Percentiles rank a stretch among this genome's conserved stretches.
Evolutionary conservation across 2,797 vertebrate genomes (phyloP).

Genomic region (Lepus townsendii): DNA sequence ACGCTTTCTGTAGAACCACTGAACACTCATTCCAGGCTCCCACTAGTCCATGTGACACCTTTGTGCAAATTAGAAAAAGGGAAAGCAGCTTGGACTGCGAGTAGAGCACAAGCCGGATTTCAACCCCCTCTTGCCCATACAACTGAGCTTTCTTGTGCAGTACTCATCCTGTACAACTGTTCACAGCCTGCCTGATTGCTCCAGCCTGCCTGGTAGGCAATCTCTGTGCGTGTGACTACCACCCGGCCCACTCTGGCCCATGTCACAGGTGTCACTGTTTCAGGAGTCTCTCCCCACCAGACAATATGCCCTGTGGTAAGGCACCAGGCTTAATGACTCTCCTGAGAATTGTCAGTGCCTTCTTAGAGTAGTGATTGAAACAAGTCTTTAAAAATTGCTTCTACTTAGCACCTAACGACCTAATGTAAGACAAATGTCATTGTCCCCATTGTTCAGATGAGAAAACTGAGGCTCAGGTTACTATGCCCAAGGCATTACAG

Average conservation of each 20-base stretch:
- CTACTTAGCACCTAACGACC: constrained; percentile 11
- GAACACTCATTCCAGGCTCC: constrained; percentile 34
- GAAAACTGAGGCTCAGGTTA: constrained; percentile 43
- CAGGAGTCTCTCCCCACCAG: constrained; percentile 29
- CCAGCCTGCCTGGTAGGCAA: constrained; percentile 56
- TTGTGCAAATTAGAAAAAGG: constrained; percentile 61
- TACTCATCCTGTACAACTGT: neutral
- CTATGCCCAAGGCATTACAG: constrained; percentile 14
- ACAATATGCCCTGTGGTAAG: constrained; percentile 53
- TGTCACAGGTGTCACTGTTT: constrained; percentile 55
- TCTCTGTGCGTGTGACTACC: constrained; percentile 58
- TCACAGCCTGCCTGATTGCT: constrained; percentile 2
- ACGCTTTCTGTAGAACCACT: constrained; percentile 4
- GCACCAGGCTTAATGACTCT: constrained; percentile 12
- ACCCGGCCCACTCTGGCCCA: constrained; percentile 55
- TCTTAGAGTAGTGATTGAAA: constrained; percentile 40
- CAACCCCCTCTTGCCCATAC: constrained; percentile 40
- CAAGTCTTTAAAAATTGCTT: constrained; percentile 55
- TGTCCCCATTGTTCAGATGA: constrained; percentile 48
- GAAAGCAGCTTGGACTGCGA: constrained; percentile 52
- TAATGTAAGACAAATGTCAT: constrained; percentile 15
- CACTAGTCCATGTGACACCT: constrained; percentile 29
- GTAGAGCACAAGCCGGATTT: constrained; percentile 3
- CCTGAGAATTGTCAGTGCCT: constrained; percentile 34
- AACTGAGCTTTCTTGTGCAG: neutral